Conservation (phyloP, 2,113 vertebrate genomes). For the Laticauda laticaudata region DNA sequence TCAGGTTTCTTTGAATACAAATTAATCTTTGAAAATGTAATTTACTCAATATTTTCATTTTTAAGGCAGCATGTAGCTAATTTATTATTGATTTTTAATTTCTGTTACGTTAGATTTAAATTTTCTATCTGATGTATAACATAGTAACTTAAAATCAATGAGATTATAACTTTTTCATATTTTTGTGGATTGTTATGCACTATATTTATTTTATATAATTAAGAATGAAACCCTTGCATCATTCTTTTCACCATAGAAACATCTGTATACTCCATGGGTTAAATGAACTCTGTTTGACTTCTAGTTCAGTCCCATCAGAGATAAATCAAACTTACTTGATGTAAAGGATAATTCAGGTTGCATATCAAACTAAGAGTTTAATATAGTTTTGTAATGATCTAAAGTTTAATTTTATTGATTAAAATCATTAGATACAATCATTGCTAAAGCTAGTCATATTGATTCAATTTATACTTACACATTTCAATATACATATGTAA, state of each 20-base stretch:
- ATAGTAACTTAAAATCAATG: neutral
- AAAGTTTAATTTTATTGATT: neutral
- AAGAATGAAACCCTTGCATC: conserved; percentile 6
- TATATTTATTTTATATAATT: neutral
- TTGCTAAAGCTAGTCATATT: neutral
- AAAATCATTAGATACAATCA: conserved; percentile 1
- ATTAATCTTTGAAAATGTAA: neutral
- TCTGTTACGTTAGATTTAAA: neutral
- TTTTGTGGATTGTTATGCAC: neutral
- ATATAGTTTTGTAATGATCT: neutral
- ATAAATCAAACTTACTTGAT: conserved; percentile 39
- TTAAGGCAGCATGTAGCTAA: neutral
- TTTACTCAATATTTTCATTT: neutral
- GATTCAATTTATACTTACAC: conserved; percentile 16
- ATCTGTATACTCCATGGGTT: conserved; percentile 35
- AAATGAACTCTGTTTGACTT: conserved; percentile 52
- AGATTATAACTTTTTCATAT: neutral
- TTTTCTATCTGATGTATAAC: neutral
- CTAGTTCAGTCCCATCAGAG: conserved; percentile 33
- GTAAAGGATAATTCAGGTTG: conserved; percentile 15
- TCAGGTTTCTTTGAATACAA: neutral
- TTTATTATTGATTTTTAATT: neutral
- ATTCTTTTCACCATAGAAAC: conserved; percentile 4
- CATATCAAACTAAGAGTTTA: neutral
- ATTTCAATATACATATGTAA: neutral